A percentile compares a stretch with the other conserved stretches of the same genome.
phyloP scores from a whole-genome alignment of 2,888 invertebrate genomes.

The Drosophila limbata region DNA sequence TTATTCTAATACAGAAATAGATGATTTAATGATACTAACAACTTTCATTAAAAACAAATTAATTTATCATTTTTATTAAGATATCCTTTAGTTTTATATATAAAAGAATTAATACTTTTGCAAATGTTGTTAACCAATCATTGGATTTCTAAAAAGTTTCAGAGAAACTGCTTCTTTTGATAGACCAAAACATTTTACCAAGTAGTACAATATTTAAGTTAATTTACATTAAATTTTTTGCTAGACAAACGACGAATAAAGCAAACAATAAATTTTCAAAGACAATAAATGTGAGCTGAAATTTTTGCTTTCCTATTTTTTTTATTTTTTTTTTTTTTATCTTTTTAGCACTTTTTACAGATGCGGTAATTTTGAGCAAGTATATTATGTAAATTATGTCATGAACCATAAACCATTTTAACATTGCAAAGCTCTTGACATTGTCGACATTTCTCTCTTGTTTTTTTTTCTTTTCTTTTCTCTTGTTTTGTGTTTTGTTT shows the following conservation, averaged over 20 bases:
- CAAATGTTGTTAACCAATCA: background rate
- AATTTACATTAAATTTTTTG: conserved; percentile 11
- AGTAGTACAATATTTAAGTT: background rate
- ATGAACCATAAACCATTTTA: conserved; percentile 16
- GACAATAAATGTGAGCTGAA: conserved; percentile 5
- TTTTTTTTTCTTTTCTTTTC: background rate
- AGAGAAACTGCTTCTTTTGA: background rate
- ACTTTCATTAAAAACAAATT: background rate
- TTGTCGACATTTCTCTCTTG: conserved; percentile 32
- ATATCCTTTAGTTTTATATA: no score
- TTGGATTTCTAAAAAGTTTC: background rate
- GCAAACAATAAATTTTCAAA: conserved; percentile 12
- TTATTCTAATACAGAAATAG: background rate
- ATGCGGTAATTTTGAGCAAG: conserved; percentile 23
- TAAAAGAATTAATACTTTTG: no score
- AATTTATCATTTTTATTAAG: no score
- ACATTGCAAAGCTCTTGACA: conserved; percentile 49
- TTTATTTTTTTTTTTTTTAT: background rate
- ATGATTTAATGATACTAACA: background rate
- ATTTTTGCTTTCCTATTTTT: conserved; percentile 1
- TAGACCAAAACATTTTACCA: no score
- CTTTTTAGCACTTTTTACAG: conserved; percentile 18
- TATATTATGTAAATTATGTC: conserved; percentile 24
- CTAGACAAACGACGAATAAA: background rate
- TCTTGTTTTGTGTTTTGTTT: conserved; percentile 6